Base-by-base conservation (phyloP, 2,888 invertebrate species). In the Acleris holmiana region DNA sequence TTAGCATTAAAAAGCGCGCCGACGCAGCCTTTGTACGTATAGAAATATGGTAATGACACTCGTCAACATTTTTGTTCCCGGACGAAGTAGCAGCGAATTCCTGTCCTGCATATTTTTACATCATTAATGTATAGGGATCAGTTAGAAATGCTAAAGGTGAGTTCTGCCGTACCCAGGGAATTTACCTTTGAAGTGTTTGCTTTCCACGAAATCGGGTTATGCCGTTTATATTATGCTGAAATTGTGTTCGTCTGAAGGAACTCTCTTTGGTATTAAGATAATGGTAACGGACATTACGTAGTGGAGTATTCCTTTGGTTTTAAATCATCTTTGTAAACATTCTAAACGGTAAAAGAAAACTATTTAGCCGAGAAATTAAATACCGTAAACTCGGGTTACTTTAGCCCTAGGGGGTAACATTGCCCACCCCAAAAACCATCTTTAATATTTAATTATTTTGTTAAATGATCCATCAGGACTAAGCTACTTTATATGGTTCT, bases 31-130 rank as follows among this genome's bases (percentile, higher is more conserved):
- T 60, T 65, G 55, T 60, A 65, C 49, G 54, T 54, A 60, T 55
- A 65, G 58, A 49, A 65, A 60, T 65, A 65, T 65, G 65, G 49
- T 65, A 65, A 65, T 65, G 21, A 41, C 54, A 48, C 60, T 60
- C 59, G 60, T 65, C 65, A 60, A 65, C 49, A 65, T 65, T 65
- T 65, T 65, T 65, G 65, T 55, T 55, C 46, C 65, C 48, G 59
- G 49, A 21, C 35, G 44, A 49, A 53, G 64, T 53, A 47, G 59
- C 48, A 49, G 25, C 55, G 54, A 50, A 65, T 65, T 49, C 65
- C 55, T 41, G 60, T 60, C 65, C 65, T 65, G 65, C 65, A 65
- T 65, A 65, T 65, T 65, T 65, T 65, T 65, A 60, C 65, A 65
- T 65, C 65, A 60, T 65, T 65, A 60, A 65, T 65, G 65, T 49